Base-by-base conservation (phyloP, 2,888 invertebrate species). In the Trichacis sp. region DNA sequence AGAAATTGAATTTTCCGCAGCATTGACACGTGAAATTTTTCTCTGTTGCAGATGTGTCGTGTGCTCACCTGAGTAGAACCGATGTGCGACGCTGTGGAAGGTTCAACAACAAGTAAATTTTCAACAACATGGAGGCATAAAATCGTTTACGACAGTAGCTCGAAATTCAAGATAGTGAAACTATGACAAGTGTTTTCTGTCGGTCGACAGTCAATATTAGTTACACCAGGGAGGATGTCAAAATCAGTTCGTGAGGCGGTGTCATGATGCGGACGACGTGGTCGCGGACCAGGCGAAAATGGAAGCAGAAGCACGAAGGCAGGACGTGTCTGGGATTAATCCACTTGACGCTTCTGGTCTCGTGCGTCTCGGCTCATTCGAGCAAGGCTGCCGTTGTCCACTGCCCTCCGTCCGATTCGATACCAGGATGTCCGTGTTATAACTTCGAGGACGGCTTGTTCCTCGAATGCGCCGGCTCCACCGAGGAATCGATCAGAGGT, bases 381-480 rank as follows among this genome's bases (percentile, higher is more conserved):
- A 76, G 77, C 11, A 77, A 76, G 36, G 76, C 77, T 73, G 81
- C 82, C 70, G 84, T 91, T 80, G 81, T 83, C 70, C 84, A 91
- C 80, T 94, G 93, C 83, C 93, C 93, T 64, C 91, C 90, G 79
- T 87, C 91, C 77, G 89, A 91, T 77, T 90, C 91, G 76, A 92
- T 91, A 84, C 92, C 92, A 40, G 91, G 92, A 73, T 96, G 96
- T 84, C 94, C 95, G 4, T 96, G 96, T 86, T 95, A 95, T 88
- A 93, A 93, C 84, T 94, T 95, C 85, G 95, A 95, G 85, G 94
- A 95, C 87, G 95, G 94, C 63, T 88, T 96, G 68, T 94, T 93
- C 86, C 88, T 96, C 78, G 95, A 96, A 85, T 96, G 95, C 83
- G 93, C 94, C 40, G 93, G 92, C 51, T 93, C 93, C 43, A 92